Evolutionary conservation across 2,797 vertebrate genomes (phyloP).

Genomic region (Prionace glauca): DNA sequence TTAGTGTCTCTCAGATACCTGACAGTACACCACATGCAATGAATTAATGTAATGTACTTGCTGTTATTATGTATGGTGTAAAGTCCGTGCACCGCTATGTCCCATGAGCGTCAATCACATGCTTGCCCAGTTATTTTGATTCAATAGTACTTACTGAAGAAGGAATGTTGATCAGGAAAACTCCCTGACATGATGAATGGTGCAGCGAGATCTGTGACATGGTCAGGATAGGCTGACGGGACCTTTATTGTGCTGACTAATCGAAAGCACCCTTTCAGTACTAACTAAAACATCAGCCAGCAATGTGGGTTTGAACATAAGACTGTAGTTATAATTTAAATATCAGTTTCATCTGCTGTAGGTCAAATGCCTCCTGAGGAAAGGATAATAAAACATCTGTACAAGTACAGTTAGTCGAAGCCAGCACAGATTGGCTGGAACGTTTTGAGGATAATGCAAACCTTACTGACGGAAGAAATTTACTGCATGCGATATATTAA

Average conservation of each 20-base stretch:
- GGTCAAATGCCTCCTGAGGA: not conserved
- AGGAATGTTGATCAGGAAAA: not conserved
- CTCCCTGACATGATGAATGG: not conserved
- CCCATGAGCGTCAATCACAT: not conserved
- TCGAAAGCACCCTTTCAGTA: not conserved
- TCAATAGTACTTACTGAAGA: not conserved
- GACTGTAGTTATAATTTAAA: not conserved
- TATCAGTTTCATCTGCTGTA: conserved; percentile 11
- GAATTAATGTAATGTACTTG: not conserved
- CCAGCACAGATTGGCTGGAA: not conserved
- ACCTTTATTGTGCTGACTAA: not conserved
- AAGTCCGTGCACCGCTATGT: not conserved
- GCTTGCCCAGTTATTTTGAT: not conserved
- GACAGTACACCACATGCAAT: not conserved
- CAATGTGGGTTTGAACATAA: not conserved
- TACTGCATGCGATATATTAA: not conserved
- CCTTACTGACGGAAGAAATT: not conserved
- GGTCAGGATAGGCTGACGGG: not conserved
- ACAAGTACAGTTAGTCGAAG: not conserved
- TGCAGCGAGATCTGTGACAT: not conserved
- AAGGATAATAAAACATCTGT: not conserved
- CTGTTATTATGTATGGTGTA: not conserved
- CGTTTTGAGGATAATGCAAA: not conserved
- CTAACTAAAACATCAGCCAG: not conserved
- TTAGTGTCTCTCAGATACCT: not conserved